Evolutionary conservation across 2,888 invertebrate genomes (phyloP).

Genomic region (Cephus runcator): DNA sequence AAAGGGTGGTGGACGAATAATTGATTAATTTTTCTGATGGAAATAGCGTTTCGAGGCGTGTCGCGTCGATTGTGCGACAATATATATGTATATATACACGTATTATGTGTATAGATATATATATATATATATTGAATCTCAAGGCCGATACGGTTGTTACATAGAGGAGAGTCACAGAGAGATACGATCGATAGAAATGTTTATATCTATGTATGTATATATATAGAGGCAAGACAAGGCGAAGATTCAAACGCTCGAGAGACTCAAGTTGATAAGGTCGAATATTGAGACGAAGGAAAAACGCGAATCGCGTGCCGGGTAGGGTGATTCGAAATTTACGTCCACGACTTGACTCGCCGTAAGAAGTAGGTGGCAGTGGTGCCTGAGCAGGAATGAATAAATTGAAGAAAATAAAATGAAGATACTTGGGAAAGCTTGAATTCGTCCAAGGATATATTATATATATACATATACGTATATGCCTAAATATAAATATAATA

Average conservation of each 20-base stretch:
- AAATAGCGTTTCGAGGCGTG: neutral
- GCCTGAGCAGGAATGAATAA: neutral
- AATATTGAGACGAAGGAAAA: neutral
- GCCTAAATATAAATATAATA: neutral
- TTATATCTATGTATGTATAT: constrained; percentile 1
- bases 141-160: neutral
- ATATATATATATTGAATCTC: neutral
- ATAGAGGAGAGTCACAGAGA: neutral
- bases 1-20: neutral
- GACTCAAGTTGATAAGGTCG: neutral
- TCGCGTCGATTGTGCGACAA: neutral
- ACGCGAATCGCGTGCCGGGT: neutral
- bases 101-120: neutral
- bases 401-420: neutral
- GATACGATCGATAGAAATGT: neutral
- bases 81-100: neutral
- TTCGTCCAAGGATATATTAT: neutral
- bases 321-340: neutral
- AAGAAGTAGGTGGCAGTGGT: neutral
- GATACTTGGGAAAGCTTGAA: neutral
- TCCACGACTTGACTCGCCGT: neutral
- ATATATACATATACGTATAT: neutral
- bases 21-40: neutral
- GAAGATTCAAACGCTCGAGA: neutral
- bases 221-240: neutral